A percentile compares a stretch with the other conserved stretches of the same genome.
These are phyloP conservation scores for Sebastes nivosus DNA, from an alignment of 2,797 vertebrate genomes.

Conservation along the genomic window DNA sequence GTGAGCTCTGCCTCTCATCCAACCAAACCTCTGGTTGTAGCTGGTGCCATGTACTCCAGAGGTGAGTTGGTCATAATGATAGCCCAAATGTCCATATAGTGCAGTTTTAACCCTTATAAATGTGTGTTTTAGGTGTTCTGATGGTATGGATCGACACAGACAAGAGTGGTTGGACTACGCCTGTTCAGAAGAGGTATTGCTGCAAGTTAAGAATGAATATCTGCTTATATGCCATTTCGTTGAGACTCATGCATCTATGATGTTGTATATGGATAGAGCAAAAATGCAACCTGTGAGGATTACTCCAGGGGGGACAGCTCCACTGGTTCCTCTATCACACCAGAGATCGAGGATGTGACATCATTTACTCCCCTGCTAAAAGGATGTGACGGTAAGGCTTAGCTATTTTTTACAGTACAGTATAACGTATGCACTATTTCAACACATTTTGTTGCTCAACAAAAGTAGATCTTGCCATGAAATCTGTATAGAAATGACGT, in stretches of 20 bases:
- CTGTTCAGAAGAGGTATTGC: conserved; percentile 87
- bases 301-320: conserved; percentile 76
- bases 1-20: conserved; percentile 86
- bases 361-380: conserved; percentile 66
- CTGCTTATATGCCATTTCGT: neutral
- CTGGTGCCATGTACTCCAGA: conserved; percentile 96
- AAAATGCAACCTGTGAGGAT: conserved; percentile 84
- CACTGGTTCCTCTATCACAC: conserved; percentile 54
- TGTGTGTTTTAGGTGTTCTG: conserved; percentile 87
- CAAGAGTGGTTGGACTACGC: conserved; percentile 93
- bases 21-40: conserved; percentile 89
- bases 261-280: conserved; percentile 72
- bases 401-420: neutral
- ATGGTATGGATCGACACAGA: conserved; percentile 94
- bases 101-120: neutral
- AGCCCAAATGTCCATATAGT: neutral
- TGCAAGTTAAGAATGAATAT: neutral
- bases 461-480: neutral
- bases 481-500: neutral
- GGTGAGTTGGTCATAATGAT: conserved; percentile 72
- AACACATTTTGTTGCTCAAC: neutral
- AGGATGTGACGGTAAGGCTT: conserved; percentile 84
- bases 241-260: neutral
- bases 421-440: neutral
- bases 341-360: conserved; percentile 56